Percentiles rank a stretch among this genome's conserved stretches.
Conservation (phyloP, 2,113 vertebrate genomes). For the Geococcyx californianus region DNA sequence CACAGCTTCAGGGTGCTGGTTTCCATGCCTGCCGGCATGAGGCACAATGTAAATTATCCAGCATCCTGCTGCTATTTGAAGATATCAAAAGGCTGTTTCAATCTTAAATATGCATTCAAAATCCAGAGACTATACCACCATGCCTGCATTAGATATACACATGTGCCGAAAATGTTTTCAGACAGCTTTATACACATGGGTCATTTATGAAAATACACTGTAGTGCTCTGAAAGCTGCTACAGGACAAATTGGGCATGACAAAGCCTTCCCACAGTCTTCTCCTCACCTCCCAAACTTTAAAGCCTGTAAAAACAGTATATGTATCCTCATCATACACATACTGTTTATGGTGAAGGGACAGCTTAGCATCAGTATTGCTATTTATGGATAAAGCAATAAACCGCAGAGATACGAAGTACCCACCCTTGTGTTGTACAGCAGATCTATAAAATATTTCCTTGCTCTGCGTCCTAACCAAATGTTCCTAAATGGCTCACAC, state of each 20-base stretch:
- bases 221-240: background rate
- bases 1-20: slow-evolving; percentile 6
- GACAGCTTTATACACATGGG: background rate
- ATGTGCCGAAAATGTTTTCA: background rate
- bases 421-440: background rate
- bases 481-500: background rate
- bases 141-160: background rate
- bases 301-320: background rate
- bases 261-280: background rate
- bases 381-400: background rate
- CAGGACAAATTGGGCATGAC: background rate
- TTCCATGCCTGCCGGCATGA: background rate
- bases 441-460: background rate
- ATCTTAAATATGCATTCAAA: slow-evolving; percentile 34
- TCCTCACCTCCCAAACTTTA: background rate
- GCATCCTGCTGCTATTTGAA: background rate
- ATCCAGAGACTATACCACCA: background rate
- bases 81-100: background rate
- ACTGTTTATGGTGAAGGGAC: background rate
- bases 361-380: background rate
- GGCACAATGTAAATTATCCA: background rate
- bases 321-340: background rate
- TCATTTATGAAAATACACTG: background rate
- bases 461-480: background rate
- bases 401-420: background rate